These are phyloP conservation scores for Cheilosia soror DNA, from an alignment of 2,888 invertebrate species.

Conservation along the genomic window DNA sequence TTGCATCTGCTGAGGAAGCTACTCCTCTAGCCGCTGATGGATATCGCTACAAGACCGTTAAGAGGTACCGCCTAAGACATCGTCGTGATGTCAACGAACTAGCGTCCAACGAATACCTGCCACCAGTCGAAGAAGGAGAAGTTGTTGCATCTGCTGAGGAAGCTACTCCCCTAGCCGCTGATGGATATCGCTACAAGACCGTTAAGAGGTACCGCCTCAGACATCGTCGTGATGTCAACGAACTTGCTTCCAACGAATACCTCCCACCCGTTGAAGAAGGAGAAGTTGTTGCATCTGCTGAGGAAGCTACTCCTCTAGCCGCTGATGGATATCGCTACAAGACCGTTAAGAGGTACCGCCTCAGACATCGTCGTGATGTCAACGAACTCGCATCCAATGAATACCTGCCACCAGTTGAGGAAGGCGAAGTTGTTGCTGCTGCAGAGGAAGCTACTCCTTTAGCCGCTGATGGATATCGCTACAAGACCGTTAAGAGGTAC, in stretches of 20 bases:
- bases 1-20: no score
- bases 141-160: conserved; percentile 15
- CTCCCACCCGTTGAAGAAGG: conserved; percentile 57
- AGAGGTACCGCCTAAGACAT: conserved; percentile 70
- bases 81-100: conserved; percentile 76
- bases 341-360: conserved; percentile 78
- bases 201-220: conserved; percentile 35
- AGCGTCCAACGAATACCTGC: conserved; percentile 75
- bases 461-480: conserved; percentile 77
- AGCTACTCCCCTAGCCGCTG: conserved; percentile 41
- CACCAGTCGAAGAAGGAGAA: conserved; percentile 54
- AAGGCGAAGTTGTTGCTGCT: conserved; percentile 4
- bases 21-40: conserved; percentile 68
- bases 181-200: conserved; percentile 61
- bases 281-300: conserved; percentile 48
- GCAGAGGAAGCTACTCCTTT: conserved; percentile 54
- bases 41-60: conserved; percentile 76
- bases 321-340: conserved; percentile 82
- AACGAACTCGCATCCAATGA: conserved; percentile 45
- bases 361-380: conserved; percentile 79
- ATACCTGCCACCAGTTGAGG: conserved; percentile 56
- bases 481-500: conserved; percentile 76
- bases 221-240: conserved; percentile 52
- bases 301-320: conserved; percentile 59
- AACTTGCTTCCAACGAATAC: conserved; percentile 46